Percentiles rank a stretch among this genome's conserved stretches.
These are phyloP conservation scores for Agrenia bidenticulata DNA, from an alignment of 2,888 invertebrate species.

Conservation along the genomic window DNA sequence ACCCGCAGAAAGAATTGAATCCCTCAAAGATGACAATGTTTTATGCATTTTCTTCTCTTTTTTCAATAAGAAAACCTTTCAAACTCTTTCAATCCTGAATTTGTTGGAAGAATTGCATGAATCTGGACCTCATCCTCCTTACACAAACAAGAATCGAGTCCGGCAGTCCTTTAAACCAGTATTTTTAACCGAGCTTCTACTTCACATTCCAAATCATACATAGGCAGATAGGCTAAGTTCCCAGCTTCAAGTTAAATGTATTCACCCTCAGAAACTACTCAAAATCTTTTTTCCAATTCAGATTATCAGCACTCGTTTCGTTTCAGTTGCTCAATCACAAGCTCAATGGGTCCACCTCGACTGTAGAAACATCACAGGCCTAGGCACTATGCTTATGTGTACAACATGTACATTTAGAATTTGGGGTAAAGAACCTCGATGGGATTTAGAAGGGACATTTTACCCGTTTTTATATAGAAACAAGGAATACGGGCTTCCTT, in stretches of 20 bases:
- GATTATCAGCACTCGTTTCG: constrained; percentile 23
- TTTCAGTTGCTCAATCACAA: constrained; percentile 21
- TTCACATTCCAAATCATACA: background rate
- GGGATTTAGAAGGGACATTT: background rate
- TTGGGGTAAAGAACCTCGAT: background rate
- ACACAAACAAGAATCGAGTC: constrained; percentile 5
- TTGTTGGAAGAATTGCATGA: constrained; percentile 2
- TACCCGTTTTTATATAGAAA: background rate
- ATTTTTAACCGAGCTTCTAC: background rate
- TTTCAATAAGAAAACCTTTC: constrained; percentile 29
- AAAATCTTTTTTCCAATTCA: constrained; percentile 44
- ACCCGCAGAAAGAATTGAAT: constrained; percentile 25
- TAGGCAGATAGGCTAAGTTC: background rate
- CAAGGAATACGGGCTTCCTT: constrained; percentile 1
- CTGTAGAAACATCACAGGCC: no score
- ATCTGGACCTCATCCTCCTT: background rate
- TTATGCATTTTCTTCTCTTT: constrained; percentile 47
- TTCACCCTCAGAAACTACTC: constrained; percentile 39
- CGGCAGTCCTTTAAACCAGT: background rate
- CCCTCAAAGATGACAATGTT: constrained; percentile 50
- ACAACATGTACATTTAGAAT: no score
- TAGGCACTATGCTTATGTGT: no score
- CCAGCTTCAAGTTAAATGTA: constrained; percentile 12
- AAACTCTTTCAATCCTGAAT: constrained; percentile 1
- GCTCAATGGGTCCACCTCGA: constrained; percentile 8